Base-by-base conservation (phyloP, 2,888 invertebrate genomes). In the Hoplodrina blanda region DNA sequence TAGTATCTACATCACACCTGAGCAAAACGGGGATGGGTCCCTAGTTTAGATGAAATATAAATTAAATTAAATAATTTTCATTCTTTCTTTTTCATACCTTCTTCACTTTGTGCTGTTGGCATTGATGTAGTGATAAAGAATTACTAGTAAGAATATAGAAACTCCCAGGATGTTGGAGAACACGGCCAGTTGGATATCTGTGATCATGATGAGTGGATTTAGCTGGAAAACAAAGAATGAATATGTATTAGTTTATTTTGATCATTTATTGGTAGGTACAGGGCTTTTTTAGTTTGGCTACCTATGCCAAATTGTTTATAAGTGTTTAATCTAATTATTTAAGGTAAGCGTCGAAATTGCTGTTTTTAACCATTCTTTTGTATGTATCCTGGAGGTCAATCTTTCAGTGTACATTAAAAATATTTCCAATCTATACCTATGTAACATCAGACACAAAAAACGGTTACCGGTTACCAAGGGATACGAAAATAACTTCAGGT, bases 121-220 rank as follows among this genome's bases (percentile, higher is more conserved):
- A 83, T 98, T 98, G 65, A 99, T 98, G 91, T 99, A 99, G 91
- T 99, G 99, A 91, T 99, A 99, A 2, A 99, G 96, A 61, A 99
- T 99, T n/a, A 99, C 99, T 84, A 99, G 95, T 62, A 99, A 96
- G 89, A 99, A 98, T 52, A 98, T 96, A 0, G 98, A 98, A 4
- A 99, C 99, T 80, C 99, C 99, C 81, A 99, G 95, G 79, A 99
- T 98, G 94, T 99, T 99, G 82, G 99, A 98, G 95, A 99, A 99
- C 70, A 99, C 97, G 0, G 99, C 99, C 84, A 99, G 95, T 94
- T 99, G 99, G 54, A 99, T 98, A 91, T 99, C 99, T 1, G 99
- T 99, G 84, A 99, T 99, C 99, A 99, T 99, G 87, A 66, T 92
- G 86, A 44, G 46, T 53, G 61, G 61, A 52, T 62, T 8, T 19